These are phyloP conservation scores for Rhagoletis zephyria DNA, from an alignment of 1,140 invertebrate genomes.

Conservation along the genomic window DNA sequence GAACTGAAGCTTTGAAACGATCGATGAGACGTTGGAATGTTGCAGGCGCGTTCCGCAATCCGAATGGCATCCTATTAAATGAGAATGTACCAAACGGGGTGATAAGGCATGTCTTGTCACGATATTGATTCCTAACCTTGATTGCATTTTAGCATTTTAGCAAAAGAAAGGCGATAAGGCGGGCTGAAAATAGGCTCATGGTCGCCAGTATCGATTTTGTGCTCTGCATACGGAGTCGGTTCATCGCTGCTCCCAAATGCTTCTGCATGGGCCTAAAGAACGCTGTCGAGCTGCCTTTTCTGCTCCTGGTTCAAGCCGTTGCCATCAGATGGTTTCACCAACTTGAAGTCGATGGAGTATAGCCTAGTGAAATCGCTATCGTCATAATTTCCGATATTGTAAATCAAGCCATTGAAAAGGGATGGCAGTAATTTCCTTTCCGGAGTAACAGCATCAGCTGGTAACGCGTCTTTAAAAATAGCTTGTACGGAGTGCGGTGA, in stretches of 20 bases:
- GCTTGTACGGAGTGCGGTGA: slow-evolving; percentile 40
- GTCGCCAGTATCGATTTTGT: slow-evolving; percentile 50
- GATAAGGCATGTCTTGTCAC: slow-evolving; percentile 72
- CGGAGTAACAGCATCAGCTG: slow-evolving; percentile 3
- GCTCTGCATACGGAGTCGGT: slow-evolving; percentile 46
- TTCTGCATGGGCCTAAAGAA: not conserved
- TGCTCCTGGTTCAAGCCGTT: not conserved
- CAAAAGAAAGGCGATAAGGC: slow-evolving; percentile 63
- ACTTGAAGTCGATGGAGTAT: not conserved
- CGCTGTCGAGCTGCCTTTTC: too few species aligned
- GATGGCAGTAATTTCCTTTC: not conserved
- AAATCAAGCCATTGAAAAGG: not conserved
- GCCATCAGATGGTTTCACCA: slow-evolving; percentile 20
- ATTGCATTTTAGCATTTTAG: slow-evolving; percentile 63
- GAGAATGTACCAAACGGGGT: slow-evolving; percentile 71
- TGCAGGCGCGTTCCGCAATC: slow-evolving; percentile 66
- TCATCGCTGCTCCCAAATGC: not conserved
- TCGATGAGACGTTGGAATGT: slow-evolving; percentile 73
- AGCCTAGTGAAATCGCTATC: too few species aligned
- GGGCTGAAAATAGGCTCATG: slow-evolving; percentile 59
- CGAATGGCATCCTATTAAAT: not conserved
- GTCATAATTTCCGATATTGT: too few species aligned
- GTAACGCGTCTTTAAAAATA: slow-evolving; percentile 17
- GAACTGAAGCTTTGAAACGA: slow-evolving; percentile 58
- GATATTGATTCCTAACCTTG: slow-evolving; percentile 61